Conservation (phyloP, 2,888 invertebrate genomes). For the Cheilosia pagana region DNA sequence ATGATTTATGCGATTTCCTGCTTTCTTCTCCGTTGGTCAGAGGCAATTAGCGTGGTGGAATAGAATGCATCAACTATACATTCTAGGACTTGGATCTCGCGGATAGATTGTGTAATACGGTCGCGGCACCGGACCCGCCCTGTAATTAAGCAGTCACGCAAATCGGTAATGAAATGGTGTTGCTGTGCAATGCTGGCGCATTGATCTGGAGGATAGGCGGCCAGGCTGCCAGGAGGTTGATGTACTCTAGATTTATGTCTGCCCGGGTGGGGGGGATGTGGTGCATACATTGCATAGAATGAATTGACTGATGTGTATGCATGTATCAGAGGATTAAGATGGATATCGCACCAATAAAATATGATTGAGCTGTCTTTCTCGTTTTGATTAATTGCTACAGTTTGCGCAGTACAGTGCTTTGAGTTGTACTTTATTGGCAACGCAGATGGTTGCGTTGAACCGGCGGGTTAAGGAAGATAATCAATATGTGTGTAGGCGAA, state of each 20-base stretch:
- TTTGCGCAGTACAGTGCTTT: conserved; percentile 45
- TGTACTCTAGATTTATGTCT: no score
- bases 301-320: conserved; percentile 58
- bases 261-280: background rate
- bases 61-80: conserved; percentile 51
- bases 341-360: conserved; percentile 59
- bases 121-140: conserved; percentile 24
- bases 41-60: conserved; percentile 49
- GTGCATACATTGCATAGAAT: conserved; percentile 16
- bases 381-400: conserved; percentile 61
- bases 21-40: conserved; percentile 8
- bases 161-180: conserved; percentile 44
- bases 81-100: conserved; percentile 53
- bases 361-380: conserved; percentile 67
- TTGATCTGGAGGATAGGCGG: background rate
- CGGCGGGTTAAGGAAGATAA: background rate
- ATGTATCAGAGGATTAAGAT: conserved; percentile 62
- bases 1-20: conserved; percentile 43
- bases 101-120: conserved; percentile 36
- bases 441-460: background rate
- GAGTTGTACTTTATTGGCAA: conserved; percentile 49
- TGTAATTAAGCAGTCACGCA: conserved; percentile 59
- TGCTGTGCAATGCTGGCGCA: conserved; percentile 8
- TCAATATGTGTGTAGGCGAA: background rate
- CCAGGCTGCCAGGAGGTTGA: no score